Evolutionary conservation across 2,888 invertebrate species (phyloP), one percentile per base, ranked within the genome.

Genomic region (Koerneria pararmatus): DNA sequence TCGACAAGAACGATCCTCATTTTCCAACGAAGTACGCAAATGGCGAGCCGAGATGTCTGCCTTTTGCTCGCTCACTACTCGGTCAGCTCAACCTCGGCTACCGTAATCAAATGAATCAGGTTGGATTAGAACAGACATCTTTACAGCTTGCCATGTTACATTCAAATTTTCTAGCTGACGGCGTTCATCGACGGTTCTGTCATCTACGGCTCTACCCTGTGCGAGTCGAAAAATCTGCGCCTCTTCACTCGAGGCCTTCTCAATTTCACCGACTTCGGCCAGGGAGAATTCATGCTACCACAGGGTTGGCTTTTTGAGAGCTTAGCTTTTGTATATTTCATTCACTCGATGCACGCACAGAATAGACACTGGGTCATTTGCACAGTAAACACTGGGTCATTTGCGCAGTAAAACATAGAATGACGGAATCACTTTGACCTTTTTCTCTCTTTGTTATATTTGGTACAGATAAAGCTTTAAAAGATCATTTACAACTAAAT

Each of bases 11-110:
- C 0, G 95, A 95, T 84, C 91, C 92, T 71, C 92, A 90, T 85
- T 94, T 92, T 84, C 87, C 87, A 11, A 90, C 91, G 70, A 75
- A 90, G 35, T 92, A 93, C 83, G 71, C 91, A 0, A 90, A 90
- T 1, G 93, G 93, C 0, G 89, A 90, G 66, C 87, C 91, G n/a
- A 87, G 69, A 65, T 95, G 95, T 84, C 91, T 95, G 85, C 93
- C 94, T 0, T 94, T 93, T 84, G 94, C 94, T 89, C 89, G 95
- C 81, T 93, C 93, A 58, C 86, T 95, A 73, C 92, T 94, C 0
- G 95, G 95, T 29, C 95, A 95, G 82, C 90, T 91, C 78, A 89
- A 90, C 65, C 86, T 95, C 57, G 82, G 80, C n/a, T 80, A 80
- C 70, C 71, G 80, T 63, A 76, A 75, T 53, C 78, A 79, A 65